Evolutionary conservation across 2,888 invertebrate species (phyloP).

Genomic region (Dioctria rufipes): DNA sequence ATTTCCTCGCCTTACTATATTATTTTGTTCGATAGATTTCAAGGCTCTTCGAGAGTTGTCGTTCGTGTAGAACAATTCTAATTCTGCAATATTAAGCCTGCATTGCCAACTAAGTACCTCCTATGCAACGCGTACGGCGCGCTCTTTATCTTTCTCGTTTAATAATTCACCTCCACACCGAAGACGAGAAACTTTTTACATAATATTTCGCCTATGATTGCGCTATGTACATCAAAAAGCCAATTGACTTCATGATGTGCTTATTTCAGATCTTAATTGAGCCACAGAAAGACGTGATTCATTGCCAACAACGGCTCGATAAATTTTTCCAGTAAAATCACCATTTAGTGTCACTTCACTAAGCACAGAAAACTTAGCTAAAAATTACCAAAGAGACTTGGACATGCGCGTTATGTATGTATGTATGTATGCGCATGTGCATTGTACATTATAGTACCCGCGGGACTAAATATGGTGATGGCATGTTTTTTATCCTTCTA

Average conservation of each 20-base stretch:
- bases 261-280: not conserved
- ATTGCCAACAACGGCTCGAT: slow-evolving; percentile 9
- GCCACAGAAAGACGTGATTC: slow-evolving; percentile 9
- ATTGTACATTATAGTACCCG: not conserved
- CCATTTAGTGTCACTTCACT: slow-evolving; percentile 29
- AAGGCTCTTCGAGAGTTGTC: no score
- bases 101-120: no score
- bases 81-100: no score
- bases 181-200: not conserved
- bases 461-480: slow-evolving; percentile 28
- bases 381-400: slow-evolving; percentile 29
- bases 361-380: not conserved
- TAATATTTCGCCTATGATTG: not conserved
- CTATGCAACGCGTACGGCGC: not conserved
- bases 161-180: slow-evolving; percentile 10
- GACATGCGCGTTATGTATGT: not conserved
- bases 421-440: not conserved
- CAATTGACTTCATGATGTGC: slow-evolving; percentile 14
- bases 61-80: no score
- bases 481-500: slow-evolving; percentile 29
- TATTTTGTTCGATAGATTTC: no score
- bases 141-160: slow-evolving; percentile 29
- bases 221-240: not conserved
- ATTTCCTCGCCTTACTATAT: no score
- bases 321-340: not conserved